A percentile compares a stretch with the other conserved stretches of the same genome.
phyloP scores from a whole-genome alignment of 2,888 invertebrate species.

The Deilephila elpenor region DNA sequence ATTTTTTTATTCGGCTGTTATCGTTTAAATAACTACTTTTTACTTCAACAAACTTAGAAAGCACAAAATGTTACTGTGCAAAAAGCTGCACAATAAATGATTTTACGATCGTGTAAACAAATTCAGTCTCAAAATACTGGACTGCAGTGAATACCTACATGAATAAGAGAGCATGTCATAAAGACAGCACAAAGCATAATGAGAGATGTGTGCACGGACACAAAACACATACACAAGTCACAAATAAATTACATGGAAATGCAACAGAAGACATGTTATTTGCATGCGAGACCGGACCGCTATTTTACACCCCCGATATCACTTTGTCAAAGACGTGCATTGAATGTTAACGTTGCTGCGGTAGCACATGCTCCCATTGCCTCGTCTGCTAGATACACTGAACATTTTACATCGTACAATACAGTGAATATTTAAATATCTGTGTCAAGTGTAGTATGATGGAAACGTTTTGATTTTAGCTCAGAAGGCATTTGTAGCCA shows the following conservation, averaged over 20 bases:
- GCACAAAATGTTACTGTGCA: neutral
- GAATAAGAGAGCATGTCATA: neutral
- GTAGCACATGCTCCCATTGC: neutral
- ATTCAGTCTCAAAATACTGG: neutral
- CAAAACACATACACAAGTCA: neutral
- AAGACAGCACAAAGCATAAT: neutral
- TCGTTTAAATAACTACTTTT: too few relatives aligned
- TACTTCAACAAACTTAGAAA: neutral
- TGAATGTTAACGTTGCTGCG: neutral
- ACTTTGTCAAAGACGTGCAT: constrained; percentile 25
- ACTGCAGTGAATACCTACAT: neutral
- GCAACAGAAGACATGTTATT: constrained; percentile 2
- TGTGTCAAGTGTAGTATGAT: too few relatives aligned
- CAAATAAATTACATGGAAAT: neutral
- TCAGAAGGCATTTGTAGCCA: too few relatives aligned
- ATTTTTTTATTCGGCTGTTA: too few relatives aligned
- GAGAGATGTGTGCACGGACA: neutral
- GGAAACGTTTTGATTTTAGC: too few relatives aligned
- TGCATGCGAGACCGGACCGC: neutral
- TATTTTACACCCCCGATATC: neutral
- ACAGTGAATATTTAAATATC: neutral
- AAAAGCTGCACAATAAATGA: neutral
- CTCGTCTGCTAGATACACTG: neutral
- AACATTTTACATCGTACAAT: neutral
- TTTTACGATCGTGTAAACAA: constrained; percentile 8